Evolutionary conservation across 1,140 invertebrate genomes (phyloP), one percentile per base, ranked within the genome.

Genomic region (Drosophila ambigua): DNA sequence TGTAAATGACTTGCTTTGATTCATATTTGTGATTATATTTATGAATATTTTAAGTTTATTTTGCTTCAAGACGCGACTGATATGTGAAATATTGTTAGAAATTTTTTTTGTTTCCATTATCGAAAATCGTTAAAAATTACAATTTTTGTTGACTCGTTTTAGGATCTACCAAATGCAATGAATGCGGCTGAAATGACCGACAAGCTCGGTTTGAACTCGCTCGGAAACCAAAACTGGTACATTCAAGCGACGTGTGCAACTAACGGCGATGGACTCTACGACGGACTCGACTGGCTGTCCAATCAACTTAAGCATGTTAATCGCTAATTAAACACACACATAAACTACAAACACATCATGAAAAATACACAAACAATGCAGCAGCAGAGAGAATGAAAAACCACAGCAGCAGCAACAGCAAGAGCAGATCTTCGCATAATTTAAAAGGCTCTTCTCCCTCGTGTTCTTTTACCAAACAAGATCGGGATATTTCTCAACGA

Each of bases 101-200:
- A 8, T 8, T 3, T 2, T 3, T 2, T 35, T 35, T 9, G 4
- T 64, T 11, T 35, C 9, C 9, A 35, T 35, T 11, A 3, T 35
- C 9, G 9, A 35, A 11, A 35, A 35, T 9, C 31, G 31, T 11
- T 3, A 11, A 3, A 35, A 11, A 35, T 4, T 46, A 9, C 1
- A 0, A 11, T n/a, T 9, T 15, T 9, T 16, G 7, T 77, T 2
- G 23, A 13, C 7, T 26, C 7, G 46, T 90, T 90, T 41, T 74
- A 96, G 95, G 98, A 99, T 95, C 94, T 99, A 92, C 98, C 99
- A 79, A 99, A 99, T 93, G 98, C 99, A 79, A 99, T 99, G 98
- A 97, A 96, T 92, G 97, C 98, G 75, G 97, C 98, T 54, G 98
- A 99, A 94, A 96, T 99, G 74, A 99, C 98, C 71, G 98, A 99